Evolutionary conservation across 1,140 invertebrate species (phyloP), one percentile per base, ranked within the genome.

Genomic region (Venturia canescens): DNA sequence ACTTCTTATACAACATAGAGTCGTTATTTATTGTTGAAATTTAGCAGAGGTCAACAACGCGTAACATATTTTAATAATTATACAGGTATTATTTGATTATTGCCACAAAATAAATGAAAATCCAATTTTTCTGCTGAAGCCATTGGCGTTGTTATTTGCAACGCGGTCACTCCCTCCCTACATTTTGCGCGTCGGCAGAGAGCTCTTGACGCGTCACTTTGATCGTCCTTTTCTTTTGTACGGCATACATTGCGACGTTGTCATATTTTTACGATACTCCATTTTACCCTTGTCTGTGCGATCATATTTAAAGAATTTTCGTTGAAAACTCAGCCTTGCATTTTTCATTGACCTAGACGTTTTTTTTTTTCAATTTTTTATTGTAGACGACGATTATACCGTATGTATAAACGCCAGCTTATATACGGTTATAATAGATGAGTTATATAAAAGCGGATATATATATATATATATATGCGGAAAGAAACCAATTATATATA

Each of bases 191-290:
- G 60, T 83, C 53, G 50, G 38, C 57, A 26, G 67, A 26, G 67
- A 23, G 75, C 74, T 34, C 11, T 74, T 29, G 77, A 44, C 57
- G 67, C 74, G 50, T 18, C 60, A 57, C 69, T 38, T 74, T 27
- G 23, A 15, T 60, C 57, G 26, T 77, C 53, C 75, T 48, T 82
- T 57, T 50, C 23, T 48, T 48, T 21, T 34, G 27, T 23, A 6
- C 6, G 11, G 29, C 11, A 31, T 53, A 53, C n/a, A 44, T 44
- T 44, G 38, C 80, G 31, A 75, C 80, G 80, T 82, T 82, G 80
- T 77, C 80, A 79, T 50, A 82, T 63, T 38, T 79, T 75, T 78
- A n/a, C 38, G 23, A 50, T 44, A n/a, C 44, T 71, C 53, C 53
- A 11, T 21, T 57, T n/a, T 9, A 23, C 53, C 53, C 21, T n/a